Conservation (phyloP, 2,113 vertebrate genomes). For the Arvicanthis niloticus region DNA sequence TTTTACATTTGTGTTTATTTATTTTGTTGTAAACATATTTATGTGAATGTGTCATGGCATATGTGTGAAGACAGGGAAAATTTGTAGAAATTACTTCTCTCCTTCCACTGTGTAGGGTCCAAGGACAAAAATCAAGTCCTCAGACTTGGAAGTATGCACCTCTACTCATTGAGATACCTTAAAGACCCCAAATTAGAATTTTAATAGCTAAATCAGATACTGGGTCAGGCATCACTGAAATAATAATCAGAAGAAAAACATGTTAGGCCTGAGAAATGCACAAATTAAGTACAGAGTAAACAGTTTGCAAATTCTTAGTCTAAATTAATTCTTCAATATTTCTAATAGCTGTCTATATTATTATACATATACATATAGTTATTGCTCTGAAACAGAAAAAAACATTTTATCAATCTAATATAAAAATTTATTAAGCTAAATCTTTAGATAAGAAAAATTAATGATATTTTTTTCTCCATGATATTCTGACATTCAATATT, state of each 20-base stretch:
- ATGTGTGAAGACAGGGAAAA: background rate
- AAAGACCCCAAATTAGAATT: background rate
- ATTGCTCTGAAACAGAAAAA: background rate
- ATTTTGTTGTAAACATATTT: background rate
- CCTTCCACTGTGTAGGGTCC: background rate
- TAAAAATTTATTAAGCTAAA: background rate
- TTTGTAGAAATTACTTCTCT: background rate
- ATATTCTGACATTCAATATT: conserved; percentile 9
- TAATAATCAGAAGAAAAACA: background rate
- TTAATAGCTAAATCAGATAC: background rate
- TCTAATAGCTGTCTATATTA: background rate
- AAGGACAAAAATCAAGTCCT: background rate
- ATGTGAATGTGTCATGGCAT: rapidly evolving
- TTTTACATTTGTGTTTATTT: background rate
- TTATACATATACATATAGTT: background rate
- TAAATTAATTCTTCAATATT: conserved; percentile 28
- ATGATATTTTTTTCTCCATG: background rate
- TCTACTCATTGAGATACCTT: background rate
- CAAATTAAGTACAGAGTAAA: background rate
- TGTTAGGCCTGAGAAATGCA: background rate
- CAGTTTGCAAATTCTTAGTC: background rate
- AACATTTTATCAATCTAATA: background rate
- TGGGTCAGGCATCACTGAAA: background rate
- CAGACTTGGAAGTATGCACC: background rate
- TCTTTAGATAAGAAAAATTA: background rate